Percentiles rank a stretch among this genome's conserved stretches.
phyloP scores from a whole-genome alignment of 2,888 invertebrate species.

The Octonoba sinensis region DNA sequence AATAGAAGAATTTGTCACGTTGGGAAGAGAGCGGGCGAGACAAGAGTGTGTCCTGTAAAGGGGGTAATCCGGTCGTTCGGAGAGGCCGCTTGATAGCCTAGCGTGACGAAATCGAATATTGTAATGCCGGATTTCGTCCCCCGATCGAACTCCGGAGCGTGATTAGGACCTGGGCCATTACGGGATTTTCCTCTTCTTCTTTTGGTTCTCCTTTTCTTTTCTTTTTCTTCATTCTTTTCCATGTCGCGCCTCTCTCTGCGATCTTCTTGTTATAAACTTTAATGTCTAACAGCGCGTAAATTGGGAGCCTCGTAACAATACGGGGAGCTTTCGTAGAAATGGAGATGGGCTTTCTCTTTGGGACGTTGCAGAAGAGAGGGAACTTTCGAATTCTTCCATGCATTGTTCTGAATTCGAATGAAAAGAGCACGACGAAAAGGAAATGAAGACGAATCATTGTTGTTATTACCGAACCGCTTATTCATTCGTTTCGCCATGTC shows the following conservation, averaged over 20 bases:
- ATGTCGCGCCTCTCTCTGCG: slow-evolving; percentile 8
- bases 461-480: too few relatives aligned
- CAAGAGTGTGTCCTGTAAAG: slow-evolving; percentile 7
- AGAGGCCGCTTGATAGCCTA: slow-evolving; percentile 44
- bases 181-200: slow-evolving; percentile 26
- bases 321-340: slow-evolving; percentile 4
- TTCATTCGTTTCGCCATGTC: too few relatives aligned
- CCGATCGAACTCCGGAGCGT: slow-evolving; percentile 54
- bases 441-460: too few relatives aligned
- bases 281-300: slow-evolving; percentile 59
- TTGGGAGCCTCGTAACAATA: slow-evolving; percentile 22
- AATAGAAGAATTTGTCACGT: slow-evolving; percentile 64
- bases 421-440: too few relatives aligned
- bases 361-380: background rate
- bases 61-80: slow-evolving; percentile 23
- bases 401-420: too few relatives aligned
- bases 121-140: slow-evolving; percentile 56
- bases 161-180: slow-evolving; percentile 57
- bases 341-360: slow-evolving; percentile 6
- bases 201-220: slow-evolving; percentile 8
- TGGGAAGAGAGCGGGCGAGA: slow-evolving; percentile 7
- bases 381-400: background rate
- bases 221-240: slow-evolving; percentile 11
- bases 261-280: slow-evolving; percentile 59
- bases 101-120: slow-evolving; percentile 64